Percentiles rank a stretch among this genome's conserved stretches.
Conservation (phyloP, 2,113 vertebrate species). For the Sylvietta virens region DNA sequence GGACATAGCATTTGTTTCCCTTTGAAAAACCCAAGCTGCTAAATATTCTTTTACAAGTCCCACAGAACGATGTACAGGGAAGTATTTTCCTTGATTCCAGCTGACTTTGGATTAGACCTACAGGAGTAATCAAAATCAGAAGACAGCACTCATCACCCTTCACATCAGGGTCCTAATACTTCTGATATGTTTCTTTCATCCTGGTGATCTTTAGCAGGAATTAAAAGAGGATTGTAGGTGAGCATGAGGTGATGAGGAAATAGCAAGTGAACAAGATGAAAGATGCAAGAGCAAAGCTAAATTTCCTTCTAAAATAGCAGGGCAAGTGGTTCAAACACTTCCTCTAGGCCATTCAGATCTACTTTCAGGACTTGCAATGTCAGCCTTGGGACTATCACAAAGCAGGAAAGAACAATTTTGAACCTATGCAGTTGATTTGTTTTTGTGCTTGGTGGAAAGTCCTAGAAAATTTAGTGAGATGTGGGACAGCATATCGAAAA, state of each 20-base stretch:
- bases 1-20: not conserved
- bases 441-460: not conserved
- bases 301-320: not conserved
- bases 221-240: not conserved
- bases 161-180: not conserved
- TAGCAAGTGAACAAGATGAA: not conserved
- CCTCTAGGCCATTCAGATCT: not conserved
- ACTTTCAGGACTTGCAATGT: not conserved
- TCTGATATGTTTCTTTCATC: not conserved
- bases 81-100: not conserved
- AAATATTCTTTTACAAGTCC: not conserved
- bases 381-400: not conserved
- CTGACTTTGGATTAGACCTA: not conserved
- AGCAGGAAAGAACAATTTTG: not conserved
- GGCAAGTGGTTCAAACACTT: not conserved
- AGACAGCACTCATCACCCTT: not conserved
- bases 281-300: not conserved
- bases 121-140: not conserved
- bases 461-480: not conserved
- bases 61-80: not conserved
- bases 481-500: not conserved
- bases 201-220: not conserved
- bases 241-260: not conserved
- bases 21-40: not conserved
- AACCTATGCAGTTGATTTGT: not conserved